Base-by-base conservation (phyloP, 2,113 vertebrate species). In the Callithrix jacchus region DNA sequence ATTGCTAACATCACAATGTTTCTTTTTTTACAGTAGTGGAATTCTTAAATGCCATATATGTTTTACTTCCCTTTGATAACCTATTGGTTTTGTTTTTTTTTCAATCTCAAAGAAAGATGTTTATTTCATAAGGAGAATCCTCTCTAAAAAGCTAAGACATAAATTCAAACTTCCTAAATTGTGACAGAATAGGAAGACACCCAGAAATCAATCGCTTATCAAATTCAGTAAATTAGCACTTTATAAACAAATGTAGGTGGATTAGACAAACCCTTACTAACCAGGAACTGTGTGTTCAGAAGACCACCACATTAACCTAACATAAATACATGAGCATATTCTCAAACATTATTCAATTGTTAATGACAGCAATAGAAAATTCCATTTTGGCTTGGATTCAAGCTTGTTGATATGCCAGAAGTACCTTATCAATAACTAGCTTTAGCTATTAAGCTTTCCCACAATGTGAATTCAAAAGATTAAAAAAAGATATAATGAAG, bases 101-200 rank as follows among this genome's bases (percentile, higher is more conserved):
- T 71, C 5, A 80, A 49, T 64, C 21, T 71, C 35, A 64, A 85
- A 68, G 58, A 58, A 30, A 74, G 2, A 52, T 70, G 12, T 84
- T 64, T 45, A 79, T 61, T 79, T 82, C 56, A 56, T 30, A 27
- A 80, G 45, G 2, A 77, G 23, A 93, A 76, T 93, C 91, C 71
- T 30, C 23, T 96, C 56, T 58, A 61, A 85, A 91, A 92, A 81
- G 40, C 30, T 73, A 94, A 94, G 6, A 58, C 87, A 90, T 30
- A 37, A 87, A 47, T 30, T 89, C 27, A 70, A 74, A 85, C 52
- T 77, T 93, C 49, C 49, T 77, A 84, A 81, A 40, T 21, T 32
- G 1, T 54, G n/a, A 47, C 27, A 42, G 40, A 2, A 17, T 56
- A 21, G 13, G 16, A 54, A 85, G 20, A 49, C 6, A 79, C 4